A percentile compares a stretch with the other conserved stretches of the same genome.
phyloP scores from a whole-genome alignment of 2,888 invertebrate genomes.

The Ctena decussata region DNA sequence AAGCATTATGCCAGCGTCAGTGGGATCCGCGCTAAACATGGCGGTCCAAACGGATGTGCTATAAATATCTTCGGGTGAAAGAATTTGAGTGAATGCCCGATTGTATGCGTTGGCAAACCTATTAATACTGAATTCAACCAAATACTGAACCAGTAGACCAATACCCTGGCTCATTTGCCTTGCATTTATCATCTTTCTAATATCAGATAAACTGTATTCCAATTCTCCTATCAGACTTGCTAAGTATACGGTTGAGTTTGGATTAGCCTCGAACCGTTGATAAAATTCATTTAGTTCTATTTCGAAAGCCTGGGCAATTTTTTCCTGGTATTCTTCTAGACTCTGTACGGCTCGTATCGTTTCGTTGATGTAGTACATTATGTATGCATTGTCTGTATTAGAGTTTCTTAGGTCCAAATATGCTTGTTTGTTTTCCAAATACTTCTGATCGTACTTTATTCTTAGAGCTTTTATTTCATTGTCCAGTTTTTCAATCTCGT shows the following conservation, averaged over 20 bases:
- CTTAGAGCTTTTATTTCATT: neutral
- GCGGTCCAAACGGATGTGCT: neutral
- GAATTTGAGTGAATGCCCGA: neutral
- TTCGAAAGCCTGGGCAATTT: neutral
- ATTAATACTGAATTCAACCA: neutral
- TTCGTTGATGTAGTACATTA: neutral
- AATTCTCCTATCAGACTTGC: neutral
- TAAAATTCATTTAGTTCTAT: neutral
- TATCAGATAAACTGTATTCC: neutral
- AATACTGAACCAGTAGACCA: neutral
- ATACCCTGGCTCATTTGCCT: neutral
- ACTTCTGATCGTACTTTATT: neutral
- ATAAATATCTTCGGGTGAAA: neutral
- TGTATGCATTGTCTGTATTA: neutral
- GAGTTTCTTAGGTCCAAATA: neutral
- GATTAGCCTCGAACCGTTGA: neutral
- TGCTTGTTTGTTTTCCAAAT: neutral
- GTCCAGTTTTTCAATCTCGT: neutral
- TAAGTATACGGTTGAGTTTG: neutral
- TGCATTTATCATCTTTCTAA: neutral
- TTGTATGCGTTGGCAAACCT: neutral
- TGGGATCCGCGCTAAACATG: neutral
- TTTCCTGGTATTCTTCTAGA: neutral
- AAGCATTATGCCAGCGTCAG: neutral
- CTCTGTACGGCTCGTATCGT: neutral